Evolutionary conservation across 53 echinoderm and acorn worm species (phyloP), one percentile per base, ranked within the genome.

Genomic region (Temnopleurus reevesii): DNA sequence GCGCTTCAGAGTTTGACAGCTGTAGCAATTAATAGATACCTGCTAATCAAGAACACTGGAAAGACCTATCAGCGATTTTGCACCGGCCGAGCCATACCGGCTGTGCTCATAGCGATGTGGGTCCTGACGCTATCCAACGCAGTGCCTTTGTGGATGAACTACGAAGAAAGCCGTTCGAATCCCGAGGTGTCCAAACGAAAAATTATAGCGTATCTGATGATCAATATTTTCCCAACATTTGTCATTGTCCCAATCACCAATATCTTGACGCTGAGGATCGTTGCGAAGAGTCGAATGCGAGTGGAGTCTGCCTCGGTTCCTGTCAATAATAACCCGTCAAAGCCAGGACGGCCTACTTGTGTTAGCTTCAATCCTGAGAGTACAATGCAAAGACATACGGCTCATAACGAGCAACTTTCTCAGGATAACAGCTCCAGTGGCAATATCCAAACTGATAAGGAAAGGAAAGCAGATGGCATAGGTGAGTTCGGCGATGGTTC

Each of bases 281-380:
- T 83, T 18, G 17, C 29, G 55, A 83, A 56, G 57, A 83, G 83
- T 53, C 83, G 83, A 31, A 49, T 55, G 55, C 54, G 83, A 55
- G 83, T 83, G 57, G 36, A 47, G 17, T 34, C 19, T 36, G 19
- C 71, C 41, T 0, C 23, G 21, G 21, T 5, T 21, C 19, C 36
- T 71, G 71, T 13, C 4, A 71, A 18, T 21, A 43, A 21, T 19
- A 71, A 71, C n/a, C 41, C 71, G 4, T 41, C 71, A 21, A 38
- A 7, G 8, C 12, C 71, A 21, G 71, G 2, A 43, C 4, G 71
- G 21, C 10, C 41, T 41, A 41, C 71, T 1, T 71, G 43, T 71
- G 71, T 71, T 71, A 38, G 36, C 1, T 71, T 71, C 15, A 23
- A 19, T 38, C 36, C 19, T 38, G 71, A 71, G 23, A 36, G 41